Percentiles rank a stretch among this genome's conserved stretches.
Conservation (phyloP, 1,140 invertebrate species). For the Lepidotrigona ventralis region DNA sequence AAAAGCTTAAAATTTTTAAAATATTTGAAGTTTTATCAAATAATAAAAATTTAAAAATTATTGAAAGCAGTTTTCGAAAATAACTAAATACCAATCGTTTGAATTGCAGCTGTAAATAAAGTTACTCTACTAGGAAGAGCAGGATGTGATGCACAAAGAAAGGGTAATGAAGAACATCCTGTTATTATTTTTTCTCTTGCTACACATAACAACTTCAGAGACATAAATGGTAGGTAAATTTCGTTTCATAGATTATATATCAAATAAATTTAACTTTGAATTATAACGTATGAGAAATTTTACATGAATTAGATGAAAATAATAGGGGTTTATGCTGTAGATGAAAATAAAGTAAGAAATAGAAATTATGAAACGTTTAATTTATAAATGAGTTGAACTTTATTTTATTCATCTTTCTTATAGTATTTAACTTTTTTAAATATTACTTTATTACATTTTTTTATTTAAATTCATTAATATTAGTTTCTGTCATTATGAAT, state of each 20-base stretch:
- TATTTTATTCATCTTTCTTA: not conserved
- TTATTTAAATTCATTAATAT: not conserved
- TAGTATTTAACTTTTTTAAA: too few species aligned
- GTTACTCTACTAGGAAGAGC: slow-evolving; percentile 92
- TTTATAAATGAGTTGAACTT: not conserved
- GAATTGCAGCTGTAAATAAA: slow-evolving; percentile 89
- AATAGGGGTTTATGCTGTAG: too few species aligned
- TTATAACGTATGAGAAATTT: too few species aligned
- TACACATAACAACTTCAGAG: slow-evolving; percentile 91
- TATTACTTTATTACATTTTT: not conserved
- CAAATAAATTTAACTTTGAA: too few species aligned
- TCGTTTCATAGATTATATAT: not conserved
- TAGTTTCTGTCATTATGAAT: too few species aligned
- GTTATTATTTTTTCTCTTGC: slow-evolving; percentile 94
- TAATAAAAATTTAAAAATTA: not conserved
- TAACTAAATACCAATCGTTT: not conserved
- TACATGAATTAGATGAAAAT: too few species aligned
- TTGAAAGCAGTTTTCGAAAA: too few species aligned
- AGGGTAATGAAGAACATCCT: slow-evolving; percentile 90
- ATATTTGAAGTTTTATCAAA: not conserved
- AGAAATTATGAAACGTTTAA: not conserved
- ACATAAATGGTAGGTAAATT: slow-evolving; percentile 77
- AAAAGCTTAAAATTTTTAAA: too few species aligned
- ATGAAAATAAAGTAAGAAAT: too few species aligned
- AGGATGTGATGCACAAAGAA: slow-evolving; percentile 91